Conservation (phyloP, 2,888 invertebrate genomes). For the Lepidochrysops patricia region DNA sequence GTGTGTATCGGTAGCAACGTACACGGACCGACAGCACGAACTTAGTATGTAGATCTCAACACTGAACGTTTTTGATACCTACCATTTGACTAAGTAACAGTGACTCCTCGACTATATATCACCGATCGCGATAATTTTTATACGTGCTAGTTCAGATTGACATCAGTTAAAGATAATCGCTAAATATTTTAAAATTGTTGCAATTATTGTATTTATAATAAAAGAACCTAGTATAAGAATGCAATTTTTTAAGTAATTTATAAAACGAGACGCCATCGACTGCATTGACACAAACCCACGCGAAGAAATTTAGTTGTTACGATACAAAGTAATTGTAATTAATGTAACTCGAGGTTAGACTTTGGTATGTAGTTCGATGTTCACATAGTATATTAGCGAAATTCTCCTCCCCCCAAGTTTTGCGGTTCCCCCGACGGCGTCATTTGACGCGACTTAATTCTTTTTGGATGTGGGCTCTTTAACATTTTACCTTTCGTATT, state of each 20-base stretch:
- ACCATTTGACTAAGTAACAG: constrained; percentile 1
- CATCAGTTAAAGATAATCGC: neutral
- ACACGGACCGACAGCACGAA: constrained; percentile 12
- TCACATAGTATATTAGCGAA: constrained; percentile 29
- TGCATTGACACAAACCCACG: constrained; percentile 72
- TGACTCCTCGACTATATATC: constrained; percentile 6
- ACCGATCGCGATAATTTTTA: constrained; percentile 3
- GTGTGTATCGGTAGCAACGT: neutral
- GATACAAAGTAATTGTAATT: constrained; percentile 26
- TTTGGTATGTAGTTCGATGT: constrained; percentile 17
- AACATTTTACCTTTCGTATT: constrained; percentile 44
- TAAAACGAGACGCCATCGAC: constrained; percentile 28
- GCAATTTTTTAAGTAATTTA: constrained; percentile 21
- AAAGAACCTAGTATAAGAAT: constrained; percentile 19
- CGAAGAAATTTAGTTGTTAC: constrained; percentile 40
- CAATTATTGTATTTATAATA: constrained; percentile 22
- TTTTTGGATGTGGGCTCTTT: constrained; percentile 67
- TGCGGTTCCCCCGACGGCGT: constrained; percentile 29
- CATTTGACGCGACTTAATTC: constrained; percentile 36
- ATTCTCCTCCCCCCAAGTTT: constrained; percentile 29
- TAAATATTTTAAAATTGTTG: constrained; percentile 19
- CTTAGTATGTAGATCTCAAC: constrained; percentile 3
- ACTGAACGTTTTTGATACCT: constrained; percentile 10
- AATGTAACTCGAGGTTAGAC: constrained; percentile 25
- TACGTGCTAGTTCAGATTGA: constrained; percentile 10